Evolutionary conservation across 2,113 vertebrate genomes (phyloP), one percentile per base, ranked within the genome.

Genomic region (Rhagologus leucostigma): DNA sequence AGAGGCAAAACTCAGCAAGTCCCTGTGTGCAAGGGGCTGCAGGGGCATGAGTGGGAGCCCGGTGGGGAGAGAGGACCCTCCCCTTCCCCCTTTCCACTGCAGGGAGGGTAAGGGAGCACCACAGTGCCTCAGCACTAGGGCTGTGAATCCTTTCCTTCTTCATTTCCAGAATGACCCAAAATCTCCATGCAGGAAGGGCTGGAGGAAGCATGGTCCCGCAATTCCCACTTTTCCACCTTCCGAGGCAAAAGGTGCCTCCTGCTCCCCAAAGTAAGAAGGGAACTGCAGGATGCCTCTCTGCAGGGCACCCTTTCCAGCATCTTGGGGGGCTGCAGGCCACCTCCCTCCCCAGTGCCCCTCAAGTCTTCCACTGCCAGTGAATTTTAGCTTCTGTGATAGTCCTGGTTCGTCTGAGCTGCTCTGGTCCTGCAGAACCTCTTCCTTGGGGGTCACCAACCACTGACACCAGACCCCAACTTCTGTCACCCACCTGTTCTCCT

Each of bases 1-100:
- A 93, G 89, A 95, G 84, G 92, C 2, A 0, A 89, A 89, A 80
- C 42, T 84, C 81, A 44, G 74, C 47, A 42, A 89, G 60, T 52
- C 60, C 33, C 56, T 39, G 63, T 2, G 0, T 39, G 71, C 6
- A 13, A 65, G 55, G 1, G 7, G 46, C 56, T 33, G 19, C 0
- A 1, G 41, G 27, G 46, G 20, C 19, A 57, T 0, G 6, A 47
- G 42, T 86, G 59, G 87, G 53, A 95, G 39, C 17, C 35, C 0
- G 0, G 29, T 0, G 3, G 24, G 41, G 49, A 84, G 22, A 56
- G 18, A 50, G 8, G 26, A 74, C 14, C 29, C 14, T 62, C 13
- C 19, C 7, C 46, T 71, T 65, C 53, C 13, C 37, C 11, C 47
- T 69, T 68, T 37, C 19, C 50, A 8, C 68, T 50, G 60, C 29